phyloP scores from a whole-genome alignment of 2,113 vertebrate species.

The Carassius gibelio region DNA sequence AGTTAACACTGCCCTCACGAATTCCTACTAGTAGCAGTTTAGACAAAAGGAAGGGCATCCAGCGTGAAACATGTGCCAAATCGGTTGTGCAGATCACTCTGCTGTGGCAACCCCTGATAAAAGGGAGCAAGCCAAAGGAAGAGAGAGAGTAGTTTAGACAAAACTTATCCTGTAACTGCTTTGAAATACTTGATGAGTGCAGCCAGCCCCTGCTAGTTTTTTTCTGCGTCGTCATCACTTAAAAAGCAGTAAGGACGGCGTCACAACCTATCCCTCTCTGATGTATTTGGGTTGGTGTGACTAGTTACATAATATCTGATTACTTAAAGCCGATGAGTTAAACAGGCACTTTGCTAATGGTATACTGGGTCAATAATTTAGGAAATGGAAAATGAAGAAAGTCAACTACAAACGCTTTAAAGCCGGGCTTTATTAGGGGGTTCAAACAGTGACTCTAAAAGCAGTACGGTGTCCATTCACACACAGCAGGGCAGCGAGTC shows the following conservation, averaged over 20 bases:
- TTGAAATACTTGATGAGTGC: neutral
- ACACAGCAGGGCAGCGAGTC: constrained; percentile 29
- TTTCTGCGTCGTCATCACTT: constrained; percentile 22
- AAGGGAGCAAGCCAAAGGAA: too few relatives aligned
- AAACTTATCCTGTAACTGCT: neutral
- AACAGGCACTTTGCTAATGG: constrained; percentile 14
- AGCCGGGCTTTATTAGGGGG: neutral
- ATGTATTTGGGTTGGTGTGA: constrained; percentile 39
- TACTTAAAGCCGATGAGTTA: constrained; percentile 26
- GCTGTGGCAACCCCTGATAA: too few relatives aligned
- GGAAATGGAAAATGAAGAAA: constrained; percentile 1
- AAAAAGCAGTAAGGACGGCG: constrained; percentile 45
- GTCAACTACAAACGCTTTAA: neutral
- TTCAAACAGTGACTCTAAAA: constrained; percentile 43
- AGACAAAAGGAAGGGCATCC: too few relatives aligned
- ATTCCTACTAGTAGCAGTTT: too few relatives aligned
- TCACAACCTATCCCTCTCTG: constrained; percentile 46
- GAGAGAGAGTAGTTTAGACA: neutral
- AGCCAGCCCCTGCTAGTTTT: neutral
- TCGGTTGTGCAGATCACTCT: too few relatives aligned
- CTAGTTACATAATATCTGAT: constrained; percentile 41
- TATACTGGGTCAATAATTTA: constrained; percentile 32
- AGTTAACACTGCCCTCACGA: too few relatives aligned
- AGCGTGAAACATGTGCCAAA: too few relatives aligned
- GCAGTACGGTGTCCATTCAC: constrained; percentile 51